These are phyloP conservation scores for Nephrocerus scutellatus DNA, from an alignment of 2,888 invertebrate species.

Conservation along the genomic window DNA sequence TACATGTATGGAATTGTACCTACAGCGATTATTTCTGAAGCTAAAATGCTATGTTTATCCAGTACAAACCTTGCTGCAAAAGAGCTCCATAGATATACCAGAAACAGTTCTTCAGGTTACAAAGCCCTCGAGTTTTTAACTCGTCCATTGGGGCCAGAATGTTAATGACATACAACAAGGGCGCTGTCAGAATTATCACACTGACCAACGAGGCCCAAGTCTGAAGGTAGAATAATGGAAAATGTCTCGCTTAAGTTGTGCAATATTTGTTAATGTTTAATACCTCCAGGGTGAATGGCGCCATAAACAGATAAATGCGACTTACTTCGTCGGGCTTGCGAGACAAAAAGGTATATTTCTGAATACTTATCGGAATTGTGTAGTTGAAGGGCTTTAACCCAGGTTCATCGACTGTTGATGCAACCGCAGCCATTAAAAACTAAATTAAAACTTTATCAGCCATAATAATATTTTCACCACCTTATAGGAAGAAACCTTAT, in stretches of 20 bases:
- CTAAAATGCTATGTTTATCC: too few relatives aligned
- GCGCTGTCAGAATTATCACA: constrained; percentile 70
- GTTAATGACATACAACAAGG: constrained; percentile 67
- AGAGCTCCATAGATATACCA: constrained; percentile 83
- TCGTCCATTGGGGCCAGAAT: constrained; percentile 55
- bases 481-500: too few relatives aligned
- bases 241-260: too few relatives aligned
- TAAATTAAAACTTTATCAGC: constrained; percentile 10
- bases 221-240: constrained; percentile 48
- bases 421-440: constrained; percentile 43
- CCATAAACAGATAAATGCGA: constrained; percentile 72
- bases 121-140: constrained; percentile 48
- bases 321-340: constrained; percentile 74
- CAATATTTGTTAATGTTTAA: too few relatives aligned
- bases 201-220: constrained; percentile 75
- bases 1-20: too few relatives aligned
- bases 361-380: constrained; percentile 69
- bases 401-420: constrained; percentile 41
- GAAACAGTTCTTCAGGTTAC: constrained; percentile 43
- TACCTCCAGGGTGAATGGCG: constrained; percentile 69
- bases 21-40: too few relatives aligned
- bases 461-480: too few relatives aligned
- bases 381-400: constrained; percentile 58
- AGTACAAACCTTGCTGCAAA: constrained; percentile 71
- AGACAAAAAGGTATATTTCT: constrained; percentile 71